Conservation (phyloP, 2,113 vertebrate species). For the Eurystomus gularis region DNA sequence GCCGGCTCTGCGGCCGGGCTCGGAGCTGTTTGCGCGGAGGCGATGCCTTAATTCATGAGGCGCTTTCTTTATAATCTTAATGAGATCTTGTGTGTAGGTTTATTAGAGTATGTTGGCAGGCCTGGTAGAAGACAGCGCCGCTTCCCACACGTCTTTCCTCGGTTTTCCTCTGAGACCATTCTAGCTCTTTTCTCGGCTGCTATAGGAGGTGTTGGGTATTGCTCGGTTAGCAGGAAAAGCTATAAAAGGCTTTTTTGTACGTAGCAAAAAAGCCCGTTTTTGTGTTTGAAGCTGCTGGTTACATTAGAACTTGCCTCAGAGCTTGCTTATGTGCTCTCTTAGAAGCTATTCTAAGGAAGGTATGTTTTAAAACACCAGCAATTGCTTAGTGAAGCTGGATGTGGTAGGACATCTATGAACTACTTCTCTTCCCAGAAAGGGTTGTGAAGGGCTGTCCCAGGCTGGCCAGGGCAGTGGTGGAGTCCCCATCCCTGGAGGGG, state of each 20-base stretch:
- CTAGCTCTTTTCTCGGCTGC: not conserved
- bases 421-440: not conserved
- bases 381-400: not conserved
- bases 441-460: not conserved
- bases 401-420: not conserved
- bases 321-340: rapidly evolving
- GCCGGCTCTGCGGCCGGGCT: not conserved
- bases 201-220: not conserved
- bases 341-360: rapidly evolving
- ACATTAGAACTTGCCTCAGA: not conserved
- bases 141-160: not conserved
- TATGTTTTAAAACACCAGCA: rapidly evolving
- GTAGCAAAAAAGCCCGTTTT: not conserved
- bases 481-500: no score
- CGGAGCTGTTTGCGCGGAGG: not conserved
- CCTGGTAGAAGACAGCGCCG: rapidly evolving
- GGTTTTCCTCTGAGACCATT: rapidly evolving
- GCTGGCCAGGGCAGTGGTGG: not conserved
- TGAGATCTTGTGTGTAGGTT: rapidly evolving
- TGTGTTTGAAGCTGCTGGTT: not conserved
- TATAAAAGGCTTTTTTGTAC: not conserved
- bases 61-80: not conserved
- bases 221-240: not conserved
- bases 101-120: rapidly evolving
- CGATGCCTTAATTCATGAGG: not conserved